Base-by-base conservation (phyloP, 2,113 vertebrate species). In the Rousettus leschenaultii region DNA sequence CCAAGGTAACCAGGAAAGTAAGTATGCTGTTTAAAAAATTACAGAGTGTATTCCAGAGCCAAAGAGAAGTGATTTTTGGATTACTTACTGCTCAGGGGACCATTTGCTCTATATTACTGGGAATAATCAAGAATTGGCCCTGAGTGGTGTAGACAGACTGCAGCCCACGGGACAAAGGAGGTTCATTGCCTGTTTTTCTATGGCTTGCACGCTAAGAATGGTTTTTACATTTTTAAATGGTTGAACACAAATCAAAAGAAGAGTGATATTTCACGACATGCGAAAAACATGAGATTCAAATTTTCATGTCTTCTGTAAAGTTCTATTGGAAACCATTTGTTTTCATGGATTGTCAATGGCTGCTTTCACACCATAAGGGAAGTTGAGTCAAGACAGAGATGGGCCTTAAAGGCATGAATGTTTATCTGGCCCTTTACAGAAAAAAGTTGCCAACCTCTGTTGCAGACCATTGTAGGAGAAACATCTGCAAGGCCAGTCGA, bases 1-100 rank as follows among this genome's bases (percentile, higher is more conserved):
- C 92, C 88, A 86, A 94, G 80, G 88, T 94, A 89, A 91, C 77
- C 43, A 59, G 63, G 71, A 89, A 85, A 91, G 91, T 77, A 26
- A 73, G 40, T 9, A 0, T 7, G 61, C 61, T 45, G 61, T 77
- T 87, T 87, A 51, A 94, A 86, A 95, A 96, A 96, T 87, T 45
- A 68, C 33, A 53, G 66, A 63, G 66, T 40, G 7, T 26, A 65
- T 70, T 93, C 51, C 68, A 59, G 86, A 91, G 38, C 55, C 95
- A 93, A 92, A 71, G 7, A 66, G 7, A 85, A 96, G 55, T 61
- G 88, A 90, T 73, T 95, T 94, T 38, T 59, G 63, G 65, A 80
- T 92, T 55, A 40, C 35, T 48, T 26, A 90, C 70, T 33, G 8
- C 53, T 16, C 7, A 7, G 83, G 74, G 90, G 80, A 33, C 66